Conservation (phyloP, 2,113 vertebrate species). For the Thymallus thymallus region DNA sequence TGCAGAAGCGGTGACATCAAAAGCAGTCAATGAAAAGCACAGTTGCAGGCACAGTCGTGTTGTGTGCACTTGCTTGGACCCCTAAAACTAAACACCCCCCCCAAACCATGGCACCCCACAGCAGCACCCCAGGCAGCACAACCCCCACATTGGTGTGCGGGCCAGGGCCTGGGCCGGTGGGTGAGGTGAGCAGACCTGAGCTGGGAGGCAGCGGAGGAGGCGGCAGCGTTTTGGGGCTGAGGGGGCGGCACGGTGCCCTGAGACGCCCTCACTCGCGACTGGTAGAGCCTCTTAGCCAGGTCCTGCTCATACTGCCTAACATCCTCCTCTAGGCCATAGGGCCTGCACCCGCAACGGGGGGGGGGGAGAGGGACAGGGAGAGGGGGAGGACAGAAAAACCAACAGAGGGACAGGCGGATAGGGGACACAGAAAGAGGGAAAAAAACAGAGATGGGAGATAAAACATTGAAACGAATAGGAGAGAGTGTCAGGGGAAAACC, state of each 20-base stretch:
- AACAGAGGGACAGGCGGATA: constrained; percentile 2
- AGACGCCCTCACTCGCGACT: constrained; percentile 83
- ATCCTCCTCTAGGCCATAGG: constrained; percentile 87
- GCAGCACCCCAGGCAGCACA: constrained; percentile 49
- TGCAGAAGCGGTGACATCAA: constrained; percentile 63
- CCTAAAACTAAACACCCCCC: constrained; percentile 45
- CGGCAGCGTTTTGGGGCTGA: constrained; percentile 60
- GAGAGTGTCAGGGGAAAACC: constrained; percentile 38
- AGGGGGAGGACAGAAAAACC: constrained; percentile 25
- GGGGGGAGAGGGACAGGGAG: constrained; percentile 37
- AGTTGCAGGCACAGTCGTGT: constrained; percentile 25
- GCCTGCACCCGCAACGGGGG: constrained; percentile 67
- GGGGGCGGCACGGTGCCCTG: constrained; percentile 62
- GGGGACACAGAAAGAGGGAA: constrained; percentile 43
- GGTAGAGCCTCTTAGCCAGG: constrained; percentile 90
- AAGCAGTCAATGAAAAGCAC: constrained; percentile 54
- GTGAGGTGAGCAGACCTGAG: constrained; percentile 76
- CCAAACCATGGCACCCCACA: neutral
- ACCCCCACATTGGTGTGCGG: constrained; percentile 71
- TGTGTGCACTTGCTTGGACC: constrained; percentile 50
- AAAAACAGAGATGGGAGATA: constrained; percentile 63
- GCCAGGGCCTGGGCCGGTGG: constrained; percentile 46
- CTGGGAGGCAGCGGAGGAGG: constrained; percentile 73
- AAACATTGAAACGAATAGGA: constrained; percentile 57
- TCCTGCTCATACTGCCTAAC: constrained; percentile 92